Evolutionary conservation across 2,797 vertebrate genomes (phyloP).

Genomic region (Melopsittacus undulatus): DNA sequence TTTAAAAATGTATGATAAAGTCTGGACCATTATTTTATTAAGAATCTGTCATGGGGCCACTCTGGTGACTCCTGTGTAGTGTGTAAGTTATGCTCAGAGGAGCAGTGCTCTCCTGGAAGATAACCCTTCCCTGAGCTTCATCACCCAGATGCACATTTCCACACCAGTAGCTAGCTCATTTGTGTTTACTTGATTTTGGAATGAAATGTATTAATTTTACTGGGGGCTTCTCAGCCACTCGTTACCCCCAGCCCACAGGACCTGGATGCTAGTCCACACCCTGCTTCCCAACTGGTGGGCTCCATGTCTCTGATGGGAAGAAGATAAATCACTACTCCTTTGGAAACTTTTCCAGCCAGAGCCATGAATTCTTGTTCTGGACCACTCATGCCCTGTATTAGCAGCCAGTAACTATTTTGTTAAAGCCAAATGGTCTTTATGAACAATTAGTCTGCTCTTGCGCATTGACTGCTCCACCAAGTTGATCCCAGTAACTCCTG

Average conservation of each 20-base stretch:
- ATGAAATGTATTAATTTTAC: rapidly evolving
- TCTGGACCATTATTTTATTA: neutral
- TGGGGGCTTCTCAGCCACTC: neutral
- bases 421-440: neutral
- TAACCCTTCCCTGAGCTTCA: neutral
- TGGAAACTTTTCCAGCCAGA: neutral
- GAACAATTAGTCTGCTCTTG: neutral
- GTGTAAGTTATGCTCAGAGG: neutral
- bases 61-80: neutral
- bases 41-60: neutral
- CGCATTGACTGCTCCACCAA: neutral
- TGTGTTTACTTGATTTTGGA: rapidly evolving
- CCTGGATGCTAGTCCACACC: neutral
- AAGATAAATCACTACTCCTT: neutral
- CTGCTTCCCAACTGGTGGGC: rapidly evolving
- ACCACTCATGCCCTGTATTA: too few species aligned
- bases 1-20: neutral
- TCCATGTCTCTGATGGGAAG: neutral
- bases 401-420: neutral
- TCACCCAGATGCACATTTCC: neutral
- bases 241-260: neutral
- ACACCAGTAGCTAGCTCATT: neutral
- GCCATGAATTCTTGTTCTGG: neutral
- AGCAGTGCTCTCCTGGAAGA: neutral
- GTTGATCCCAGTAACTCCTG: neutral